Base-by-base conservation (phyloP, 2,888 invertebrate species). In the Heliconius ismenius region DNA sequence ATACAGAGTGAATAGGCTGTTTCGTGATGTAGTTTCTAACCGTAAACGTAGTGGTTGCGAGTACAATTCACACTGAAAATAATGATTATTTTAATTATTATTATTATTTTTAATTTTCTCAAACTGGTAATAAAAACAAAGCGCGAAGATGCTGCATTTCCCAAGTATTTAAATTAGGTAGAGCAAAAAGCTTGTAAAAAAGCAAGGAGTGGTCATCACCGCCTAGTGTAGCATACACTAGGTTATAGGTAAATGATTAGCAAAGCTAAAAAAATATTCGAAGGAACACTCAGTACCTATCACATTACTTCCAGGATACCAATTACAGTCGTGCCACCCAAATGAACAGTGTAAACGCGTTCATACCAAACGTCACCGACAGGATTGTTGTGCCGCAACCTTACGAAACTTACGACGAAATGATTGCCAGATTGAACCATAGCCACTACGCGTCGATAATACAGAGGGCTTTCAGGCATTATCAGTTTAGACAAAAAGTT, bases 391-490 rank as follows among this genome's bases (percentile, higher is more conserved):
- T 92, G 0, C 92, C 96, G 0, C 93, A 95, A 73, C 95, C 95
- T 0, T 97, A 97, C 84, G 96, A 96, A 87, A 95, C 95, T 0
- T 95, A 95, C 78, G 96, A 95, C 0, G 95, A 96, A 83, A 95
- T 95, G 89, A 91, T 95, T 72, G 90, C 87, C 43, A 91, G 95
- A 3, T 90, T 96, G 75, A 95, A 95, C 81, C 95, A 95, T 78
- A 89, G 95, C 58, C 92, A 94, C 81, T 95, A 93, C 84, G 95
- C 95, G 54, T 86, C 95, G 13, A 89, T 95, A 65, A 96, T 97
- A 81, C 97, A 97, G 85, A 93, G 96, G 79, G 95, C 95, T 75
- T 96, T 95, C 84, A 92, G 95, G 79, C 95, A 95, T 70, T 94
- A 96, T 88, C 95, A 94, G 83, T 95, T 92, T 80, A 86, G 94